Evolutionary conservation across 2,113 vertebrate genomes (phyloP).

Genomic region (Tenebrosternarchus preto): DNA sequence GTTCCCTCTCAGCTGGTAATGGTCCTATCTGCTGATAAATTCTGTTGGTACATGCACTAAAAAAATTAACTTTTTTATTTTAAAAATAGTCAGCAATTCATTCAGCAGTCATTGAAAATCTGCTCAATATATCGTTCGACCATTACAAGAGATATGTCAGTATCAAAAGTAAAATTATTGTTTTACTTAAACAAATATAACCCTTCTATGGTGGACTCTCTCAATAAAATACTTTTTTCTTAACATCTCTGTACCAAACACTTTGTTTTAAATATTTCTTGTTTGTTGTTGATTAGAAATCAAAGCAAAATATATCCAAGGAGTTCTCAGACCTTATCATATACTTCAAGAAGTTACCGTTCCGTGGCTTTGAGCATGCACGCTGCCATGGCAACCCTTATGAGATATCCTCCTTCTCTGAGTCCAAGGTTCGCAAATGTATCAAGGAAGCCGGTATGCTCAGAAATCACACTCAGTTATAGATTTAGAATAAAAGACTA

Average conservation of each 20-base stretch:
- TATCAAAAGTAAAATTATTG: neutral
- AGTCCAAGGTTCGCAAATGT: slow-evolving; percentile 85
- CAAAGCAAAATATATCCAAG: slow-evolving; percentile 78
- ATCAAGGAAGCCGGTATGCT: slow-evolving; percentile 83
- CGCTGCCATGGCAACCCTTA: slow-evolving; percentile 74
- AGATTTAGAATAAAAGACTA: too few species aligned
- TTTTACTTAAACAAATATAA: neutral
- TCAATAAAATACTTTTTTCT: neutral
- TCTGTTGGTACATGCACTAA: too few species aligned
- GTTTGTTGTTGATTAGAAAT: slow-evolving; percentile 67
- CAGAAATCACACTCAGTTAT: neutral
- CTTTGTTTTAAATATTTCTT: neutral
- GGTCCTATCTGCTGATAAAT: too few species aligned
- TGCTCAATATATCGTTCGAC: too few species aligned
- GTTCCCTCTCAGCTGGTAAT: too few species aligned
- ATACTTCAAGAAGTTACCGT: slow-evolving; percentile 89
- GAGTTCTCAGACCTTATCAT: slow-evolving; percentile 85
- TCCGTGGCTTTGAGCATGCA: slow-evolving; percentile 81
- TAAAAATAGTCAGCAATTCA: too few species aligned
- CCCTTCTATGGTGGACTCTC: neutral
- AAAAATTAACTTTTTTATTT: too few species aligned
- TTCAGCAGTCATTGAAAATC: too few species aligned
- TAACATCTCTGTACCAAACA: neutral
- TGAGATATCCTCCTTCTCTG: slow-evolving; percentile 89
- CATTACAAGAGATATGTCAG: neutral